phyloP scores from a whole-genome alignment of 2,797 vertebrate genomes.

The Enoplosus armatus region DNA sequence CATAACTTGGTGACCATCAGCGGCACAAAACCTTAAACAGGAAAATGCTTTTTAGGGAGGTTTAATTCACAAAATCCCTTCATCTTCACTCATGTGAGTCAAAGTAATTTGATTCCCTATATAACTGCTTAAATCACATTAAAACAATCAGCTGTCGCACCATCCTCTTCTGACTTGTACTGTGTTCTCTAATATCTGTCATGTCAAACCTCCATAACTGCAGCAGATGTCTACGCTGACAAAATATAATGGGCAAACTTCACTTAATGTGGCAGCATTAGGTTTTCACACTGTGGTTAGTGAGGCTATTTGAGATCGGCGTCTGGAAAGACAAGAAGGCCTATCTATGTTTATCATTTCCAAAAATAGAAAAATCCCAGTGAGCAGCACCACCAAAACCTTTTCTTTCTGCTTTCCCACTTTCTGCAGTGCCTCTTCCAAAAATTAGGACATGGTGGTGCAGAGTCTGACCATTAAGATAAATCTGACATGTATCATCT shows the following conservation, averaged over 20 bases:
- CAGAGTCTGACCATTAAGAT: background rate
- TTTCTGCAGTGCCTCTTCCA: background rate
- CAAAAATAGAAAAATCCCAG: constrained; percentile 6
- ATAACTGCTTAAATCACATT: background rate
- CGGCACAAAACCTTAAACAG: background rate
- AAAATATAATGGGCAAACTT: background rate
- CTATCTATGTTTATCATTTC: constrained; percentile 3
- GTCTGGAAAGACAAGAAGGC: background rate
- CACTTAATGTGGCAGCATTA: background rate
- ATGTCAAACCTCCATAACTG: constrained; percentile 2
- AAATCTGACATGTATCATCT: constrained; percentile 5
- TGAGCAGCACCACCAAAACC: background rate
- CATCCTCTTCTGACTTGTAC: background rate
- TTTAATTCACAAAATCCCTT: background rate
- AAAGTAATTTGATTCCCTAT: background rate
- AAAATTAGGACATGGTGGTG: constrained; percentile 15
- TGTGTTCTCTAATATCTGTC: background rate
- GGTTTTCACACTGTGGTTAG: background rate
- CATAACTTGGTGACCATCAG: background rate
- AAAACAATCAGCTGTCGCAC: background rate
- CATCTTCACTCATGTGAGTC: background rate
- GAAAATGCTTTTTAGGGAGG: background rate
- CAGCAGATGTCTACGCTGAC: background rate
- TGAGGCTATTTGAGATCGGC: background rate
- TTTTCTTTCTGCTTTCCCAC: background rate